Conservation (phyloP, 2,113 vertebrate genomes). For the Sclerurus mexicanus region DNA sequence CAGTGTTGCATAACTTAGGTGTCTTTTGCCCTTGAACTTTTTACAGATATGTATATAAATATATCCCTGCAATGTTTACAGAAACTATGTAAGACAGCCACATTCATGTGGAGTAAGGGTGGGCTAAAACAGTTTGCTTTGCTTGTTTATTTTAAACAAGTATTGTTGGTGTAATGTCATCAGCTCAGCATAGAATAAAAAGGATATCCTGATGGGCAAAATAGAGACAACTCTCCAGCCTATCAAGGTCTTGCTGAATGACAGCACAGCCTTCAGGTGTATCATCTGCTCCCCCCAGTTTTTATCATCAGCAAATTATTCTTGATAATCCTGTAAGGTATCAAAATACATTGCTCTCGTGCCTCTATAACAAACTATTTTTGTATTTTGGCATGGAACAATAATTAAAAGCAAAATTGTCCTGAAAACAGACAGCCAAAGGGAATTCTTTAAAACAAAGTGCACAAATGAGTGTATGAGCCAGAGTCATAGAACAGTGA, state of each 20-base stretch:
- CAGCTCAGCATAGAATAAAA: not conserved
- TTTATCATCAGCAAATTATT: not conserved
- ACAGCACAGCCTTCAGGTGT: not conserved
- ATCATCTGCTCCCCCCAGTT: not conserved
- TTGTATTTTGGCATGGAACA: not conserved
- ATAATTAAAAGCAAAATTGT: not conserved
- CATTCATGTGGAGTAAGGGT: not conserved
- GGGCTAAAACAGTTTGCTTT: not conserved
- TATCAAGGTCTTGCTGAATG: not conserved
- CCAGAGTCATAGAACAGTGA: not conserved
- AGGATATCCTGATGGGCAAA: not conserved
- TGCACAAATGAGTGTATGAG: not conserved
- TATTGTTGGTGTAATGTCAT: not conserved
- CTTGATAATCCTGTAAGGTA: not conserved
- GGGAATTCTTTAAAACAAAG: not conserved
- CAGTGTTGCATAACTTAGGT: not conserved
- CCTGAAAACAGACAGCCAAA: not conserved
- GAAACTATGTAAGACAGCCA: not conserved
- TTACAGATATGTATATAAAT: not conserved
- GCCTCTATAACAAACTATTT: not conserved
- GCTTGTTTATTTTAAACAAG: not conserved
- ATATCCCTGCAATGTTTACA: not conserved
- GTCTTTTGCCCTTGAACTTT: not conserved
- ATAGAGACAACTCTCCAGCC: not conserved
- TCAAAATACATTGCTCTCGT: not conserved